A percentile compares a stretch with the other conserved stretches of the same genome.
phyloP scores from a whole-genome alignment of 1,140 invertebrate genomes.

The Helicorthomorpha holstii region DNA sequence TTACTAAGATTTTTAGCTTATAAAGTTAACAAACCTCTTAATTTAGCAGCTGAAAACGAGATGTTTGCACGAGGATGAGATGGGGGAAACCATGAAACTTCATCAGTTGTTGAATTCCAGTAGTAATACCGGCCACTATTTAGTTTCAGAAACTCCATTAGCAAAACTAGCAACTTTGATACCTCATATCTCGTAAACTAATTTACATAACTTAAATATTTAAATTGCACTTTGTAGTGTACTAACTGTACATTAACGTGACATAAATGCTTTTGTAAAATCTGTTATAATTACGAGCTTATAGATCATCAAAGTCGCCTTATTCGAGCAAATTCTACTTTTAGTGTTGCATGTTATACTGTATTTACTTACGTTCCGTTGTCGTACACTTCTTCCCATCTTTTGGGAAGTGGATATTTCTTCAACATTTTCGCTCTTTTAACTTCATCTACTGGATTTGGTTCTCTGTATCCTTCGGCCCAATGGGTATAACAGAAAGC shows the following conservation, averaged over 20 bases:
- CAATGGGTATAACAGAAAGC: conserved; percentile 76
- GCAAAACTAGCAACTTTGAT: neutral
- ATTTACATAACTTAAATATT: too few relatives aligned
- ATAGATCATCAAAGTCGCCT: too few relatives aligned
- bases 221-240: too few relatives aligned
- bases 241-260: too few relatives aligned
- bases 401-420: conserved; percentile 77
- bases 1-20: neutral
- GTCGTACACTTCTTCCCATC: conserved; percentile 89
- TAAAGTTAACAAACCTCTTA: conserved; percentile 34
- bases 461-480: conserved; percentile 53
- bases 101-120: conserved; percentile 79
- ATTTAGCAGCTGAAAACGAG: conserved; percentile 60
- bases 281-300: too few relatives aligned
- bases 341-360: conserved; percentile 4
- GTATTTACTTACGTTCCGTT: conserved; percentile 46
- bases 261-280: too few relatives aligned
- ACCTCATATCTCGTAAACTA: neutral
- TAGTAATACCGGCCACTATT: conserved; percentile 72
- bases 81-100: conserved; percentile 89
- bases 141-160: conserved; percentile 14
- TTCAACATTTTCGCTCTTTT: conserved; percentile 55
- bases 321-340: too few relatives aligned
- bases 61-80: conserved; percentile 69
- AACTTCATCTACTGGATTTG: conserved; percentile 53